Evolutionary conservation across 2,113 vertebrate genomes (phyloP).

Genomic region (Scortum barcoo): DNA sequence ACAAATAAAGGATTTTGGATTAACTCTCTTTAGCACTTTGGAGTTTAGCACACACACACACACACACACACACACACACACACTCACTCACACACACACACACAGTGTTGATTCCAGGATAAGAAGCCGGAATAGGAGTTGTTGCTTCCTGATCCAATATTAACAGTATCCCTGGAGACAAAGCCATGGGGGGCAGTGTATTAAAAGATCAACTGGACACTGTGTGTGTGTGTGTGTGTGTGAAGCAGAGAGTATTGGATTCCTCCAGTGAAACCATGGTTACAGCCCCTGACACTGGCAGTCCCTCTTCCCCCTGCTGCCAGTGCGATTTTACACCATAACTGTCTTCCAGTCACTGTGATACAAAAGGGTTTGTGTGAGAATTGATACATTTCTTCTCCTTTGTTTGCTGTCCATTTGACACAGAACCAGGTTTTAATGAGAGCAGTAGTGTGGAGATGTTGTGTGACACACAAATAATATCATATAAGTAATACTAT

Average conservation of each 20-base stretch:
- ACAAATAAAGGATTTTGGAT: background rate
- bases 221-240: conserved; percentile 35
- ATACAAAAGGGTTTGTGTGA: conserved; percentile 44
- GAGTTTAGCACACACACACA: background rate
- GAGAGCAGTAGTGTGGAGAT: background rate
- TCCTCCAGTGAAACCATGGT: conserved; percentile 71
- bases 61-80: conserved; percentile 4
- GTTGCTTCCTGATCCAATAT: conserved; percentile 67
- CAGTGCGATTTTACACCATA: conserved; percentile 50
- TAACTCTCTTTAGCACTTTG: conserved; percentile 5
- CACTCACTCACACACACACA: conserved; percentile 3
- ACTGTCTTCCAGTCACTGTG: background rate
- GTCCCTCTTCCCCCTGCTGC: conserved; percentile 16
- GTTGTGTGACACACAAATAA: too few species aligned
- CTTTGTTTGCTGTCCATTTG: background rate
- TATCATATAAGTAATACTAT: too few species aligned
- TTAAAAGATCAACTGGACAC: conserved; percentile 60
- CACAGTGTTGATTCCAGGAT: conserved; percentile 53
- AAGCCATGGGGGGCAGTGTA: conserved; percentile 53
- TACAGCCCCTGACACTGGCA: conserved; percentile 35
- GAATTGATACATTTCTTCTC: background rate
- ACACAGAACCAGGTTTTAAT: conserved; percentile 13
- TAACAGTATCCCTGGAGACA: conserved; percentile 76
- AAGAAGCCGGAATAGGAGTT: conserved; percentile 53
- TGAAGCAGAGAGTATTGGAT: conserved; percentile 47